phyloP scores from a whole-genome alignment of 2,113 vertebrate genomes.

The Boulengeromyrus knoepffleri region DNA sequence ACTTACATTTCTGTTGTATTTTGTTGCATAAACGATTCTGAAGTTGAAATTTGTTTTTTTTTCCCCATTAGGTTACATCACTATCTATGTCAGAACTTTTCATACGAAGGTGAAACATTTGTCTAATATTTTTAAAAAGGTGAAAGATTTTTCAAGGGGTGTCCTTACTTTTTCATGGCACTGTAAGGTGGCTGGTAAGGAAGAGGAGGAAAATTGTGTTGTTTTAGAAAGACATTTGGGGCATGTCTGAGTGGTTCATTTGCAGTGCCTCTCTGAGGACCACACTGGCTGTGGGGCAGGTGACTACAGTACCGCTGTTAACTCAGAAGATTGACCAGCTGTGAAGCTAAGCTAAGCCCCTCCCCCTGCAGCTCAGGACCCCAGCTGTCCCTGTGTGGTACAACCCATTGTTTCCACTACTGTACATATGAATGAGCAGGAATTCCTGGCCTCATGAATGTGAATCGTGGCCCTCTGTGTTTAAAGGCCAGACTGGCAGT shows the following conservation, averaged over 20 bases:
- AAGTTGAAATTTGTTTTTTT: not conserved
- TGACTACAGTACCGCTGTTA: not conserved
- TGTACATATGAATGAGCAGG: constrained; percentile 75
- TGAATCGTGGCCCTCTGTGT: constrained; percentile 59
- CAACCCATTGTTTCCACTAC: constrained; percentile 50
- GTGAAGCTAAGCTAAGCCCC: not conserved
- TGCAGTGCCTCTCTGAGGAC: not conserved
- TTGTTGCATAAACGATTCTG: not conserved
- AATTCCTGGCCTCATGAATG: constrained; percentile 66
- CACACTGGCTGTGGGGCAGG: not conserved
- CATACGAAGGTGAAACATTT: not conserved
- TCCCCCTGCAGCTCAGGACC: not conserved
- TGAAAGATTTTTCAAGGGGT: not conserved
- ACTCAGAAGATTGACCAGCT: not conserved
- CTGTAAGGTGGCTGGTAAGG: not conserved
- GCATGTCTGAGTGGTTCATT: not conserved
- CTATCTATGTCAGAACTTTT: not conserved
- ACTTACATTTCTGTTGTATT: not conserved
- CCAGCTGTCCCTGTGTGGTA: constrained; percentile 4
- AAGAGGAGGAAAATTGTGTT: not conserved
- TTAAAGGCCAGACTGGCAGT: constrained; percentile 49
- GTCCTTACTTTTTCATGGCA: not conserved
- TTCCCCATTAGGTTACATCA: not conserved
- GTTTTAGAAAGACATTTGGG: not conserved
- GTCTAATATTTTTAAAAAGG: not conserved